A percentile compares a stretch with the other conserved stretches of the same genome.
Conservation (phyloP, 2,797 vertebrate species). For the Tiaroga cobitis region DNA sequence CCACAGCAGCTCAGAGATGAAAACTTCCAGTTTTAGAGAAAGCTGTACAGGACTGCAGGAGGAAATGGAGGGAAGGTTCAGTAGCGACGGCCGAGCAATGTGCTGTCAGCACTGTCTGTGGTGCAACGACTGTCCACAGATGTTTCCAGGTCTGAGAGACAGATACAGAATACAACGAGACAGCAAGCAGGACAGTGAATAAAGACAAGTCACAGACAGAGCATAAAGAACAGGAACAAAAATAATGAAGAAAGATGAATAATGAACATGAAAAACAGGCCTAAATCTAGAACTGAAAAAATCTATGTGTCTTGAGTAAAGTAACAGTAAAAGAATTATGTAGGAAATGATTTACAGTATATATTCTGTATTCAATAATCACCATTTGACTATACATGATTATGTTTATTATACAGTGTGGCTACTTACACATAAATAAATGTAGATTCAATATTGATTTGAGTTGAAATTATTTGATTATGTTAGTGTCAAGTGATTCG, state of each 20-base stretch:
- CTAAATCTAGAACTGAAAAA: not conserved
- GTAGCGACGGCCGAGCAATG: constrained; percentile 76
- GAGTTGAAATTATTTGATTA: not conserved
- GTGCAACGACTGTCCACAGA: constrained; percentile 85
- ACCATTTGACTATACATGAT: not conserved
- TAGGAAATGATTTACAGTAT: not conserved
- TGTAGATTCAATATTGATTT: not conserved
- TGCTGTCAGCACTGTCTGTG: constrained; percentile 82
- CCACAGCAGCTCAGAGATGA: constrained; percentile 1
- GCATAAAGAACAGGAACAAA: not conserved
- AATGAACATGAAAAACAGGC: not conserved
- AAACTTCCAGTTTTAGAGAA: constrained; percentile 15
- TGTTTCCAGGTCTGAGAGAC: constrained; percentile 81
- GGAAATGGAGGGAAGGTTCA: constrained; percentile 61
- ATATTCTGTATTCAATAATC: not conserved
- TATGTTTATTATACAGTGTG: not conserved
- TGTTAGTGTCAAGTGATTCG: not conserved
- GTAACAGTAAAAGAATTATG: not conserved
- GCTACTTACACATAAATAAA: not conserved
- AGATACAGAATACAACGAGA: constrained; percentile 42
- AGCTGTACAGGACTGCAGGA: constrained; percentile 49
- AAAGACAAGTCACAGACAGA: constrained; percentile 6
- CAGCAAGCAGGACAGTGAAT: constrained; percentile 10
- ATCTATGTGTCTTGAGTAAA: not conserved
- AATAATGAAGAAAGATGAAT: not conserved